These are phyloP conservation scores for Odontamblyopus lacepedii DNA, from an alignment of 2,797 vertebrate species.

Conservation along the genomic window DNA sequence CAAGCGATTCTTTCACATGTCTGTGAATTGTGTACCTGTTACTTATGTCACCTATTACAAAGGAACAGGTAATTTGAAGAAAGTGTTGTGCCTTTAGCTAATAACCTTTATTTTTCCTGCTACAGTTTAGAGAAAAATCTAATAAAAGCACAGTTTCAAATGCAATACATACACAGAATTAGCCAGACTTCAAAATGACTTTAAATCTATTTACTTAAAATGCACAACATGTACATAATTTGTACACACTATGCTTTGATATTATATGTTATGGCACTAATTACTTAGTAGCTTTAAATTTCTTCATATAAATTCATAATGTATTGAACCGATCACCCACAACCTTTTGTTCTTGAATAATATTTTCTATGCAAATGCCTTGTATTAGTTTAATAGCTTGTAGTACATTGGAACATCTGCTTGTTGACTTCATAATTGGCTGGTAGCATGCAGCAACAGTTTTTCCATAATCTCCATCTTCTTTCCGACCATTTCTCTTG, in stretches of 20 bases:
- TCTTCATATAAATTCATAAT: not conserved
- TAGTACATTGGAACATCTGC: conserved; percentile 55
- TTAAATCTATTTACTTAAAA: too few species aligned
- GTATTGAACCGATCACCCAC: not conserved
- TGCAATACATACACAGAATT: not conserved
- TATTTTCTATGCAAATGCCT: conserved; percentile 39
- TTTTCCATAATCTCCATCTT: conserved; percentile 34
- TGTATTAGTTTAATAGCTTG: conserved; percentile 55
- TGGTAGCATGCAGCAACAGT: conserved; percentile 41
- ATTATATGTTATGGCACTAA: not conserved
- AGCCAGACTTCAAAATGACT: too few species aligned
- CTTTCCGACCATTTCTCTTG: conserved; percentile 40
- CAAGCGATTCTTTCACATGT: not conserved
- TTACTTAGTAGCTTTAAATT: not conserved
- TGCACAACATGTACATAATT: not conserved
- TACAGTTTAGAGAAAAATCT: not conserved
- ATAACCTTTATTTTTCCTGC: not conserved
- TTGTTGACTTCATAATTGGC: conserved; percentile 59
- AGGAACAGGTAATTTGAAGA: not conserved
- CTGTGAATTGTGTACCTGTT: not conserved
- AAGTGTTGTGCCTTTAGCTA: not conserved
- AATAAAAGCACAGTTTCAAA: not conserved
- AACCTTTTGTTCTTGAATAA: not conserved
- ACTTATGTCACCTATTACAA: not conserved
- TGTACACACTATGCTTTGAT: not conserved